These are phyloP conservation scores for Anguilla megastoma DNA, from an alignment of 2,797 vertebrate genomes.

Conservation along the genomic window DNA sequence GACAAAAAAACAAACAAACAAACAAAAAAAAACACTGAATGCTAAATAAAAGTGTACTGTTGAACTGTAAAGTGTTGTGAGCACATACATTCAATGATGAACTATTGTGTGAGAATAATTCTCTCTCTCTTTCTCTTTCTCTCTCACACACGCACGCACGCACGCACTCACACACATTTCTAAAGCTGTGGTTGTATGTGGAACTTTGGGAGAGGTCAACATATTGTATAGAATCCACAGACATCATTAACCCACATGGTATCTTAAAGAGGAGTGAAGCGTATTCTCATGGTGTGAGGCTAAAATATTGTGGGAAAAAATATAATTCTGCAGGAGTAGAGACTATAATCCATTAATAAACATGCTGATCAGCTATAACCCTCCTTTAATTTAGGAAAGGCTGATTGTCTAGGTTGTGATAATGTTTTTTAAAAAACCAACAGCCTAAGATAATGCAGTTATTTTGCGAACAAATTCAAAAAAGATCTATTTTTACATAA, in stretches of 20 bases:
- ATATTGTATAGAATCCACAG: not conserved
- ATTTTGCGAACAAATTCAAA: constrained; percentile 21
- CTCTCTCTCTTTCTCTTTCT: too few relatives aligned
- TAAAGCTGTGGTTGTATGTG: not conserved
- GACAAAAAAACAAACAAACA: too few relatives aligned
- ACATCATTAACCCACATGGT: not conserved
- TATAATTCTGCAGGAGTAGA: constrained; percentile 24
- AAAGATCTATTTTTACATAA: constrained; percentile 48
- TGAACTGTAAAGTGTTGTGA: too few relatives aligned
- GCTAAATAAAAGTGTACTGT: not conserved
- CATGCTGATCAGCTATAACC: constrained; percentile 26
- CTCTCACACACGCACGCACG: not conserved
- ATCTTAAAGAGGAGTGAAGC: not conserved
- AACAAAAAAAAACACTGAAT: not conserved
- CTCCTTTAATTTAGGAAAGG: constrained; percentile 31
- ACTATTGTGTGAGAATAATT: too few relatives aligned
- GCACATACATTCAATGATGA: not conserved
- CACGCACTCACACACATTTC: not conserved
- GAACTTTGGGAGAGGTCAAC: not conserved
- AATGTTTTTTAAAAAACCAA: not conserved
- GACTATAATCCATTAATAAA: constrained; percentile 25
- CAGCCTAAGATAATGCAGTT: constrained; percentile 11
- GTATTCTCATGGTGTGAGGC: constrained; percentile 1
- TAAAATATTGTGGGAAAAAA: not conserved
- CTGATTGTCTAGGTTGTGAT: constrained; percentile 25